Base-by-base conservation (phyloP, 2,113 vertebrate genomes). In the Porphyrio hochstetteri region DNA sequence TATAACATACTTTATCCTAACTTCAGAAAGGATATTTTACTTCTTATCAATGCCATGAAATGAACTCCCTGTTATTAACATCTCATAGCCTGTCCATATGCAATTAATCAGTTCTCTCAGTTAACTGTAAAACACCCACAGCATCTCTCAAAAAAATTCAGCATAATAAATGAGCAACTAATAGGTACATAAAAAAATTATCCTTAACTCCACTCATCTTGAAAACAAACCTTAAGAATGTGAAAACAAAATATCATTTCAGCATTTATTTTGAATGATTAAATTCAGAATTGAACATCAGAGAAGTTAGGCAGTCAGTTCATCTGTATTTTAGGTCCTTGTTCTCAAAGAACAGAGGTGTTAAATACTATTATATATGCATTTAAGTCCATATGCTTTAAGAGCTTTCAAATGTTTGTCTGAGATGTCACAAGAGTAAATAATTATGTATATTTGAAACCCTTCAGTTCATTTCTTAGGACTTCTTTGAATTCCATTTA, bases 1-100 rank as follows among this genome's bases (percentile, higher is more conserved):
- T 78, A 61, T 72, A 36, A 64, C 16, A 46, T 38, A 61, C 4
- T 59, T 71, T 79, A 50, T 80, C 31, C 28, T 38, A 40, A 61
- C 15, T 95, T 86, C 50, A 89, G 38, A 83, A 64, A 61, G 42
- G 33, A 81, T 83, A 78, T 94, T 89, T 89, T 50, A 33, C 11
- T 82, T 92, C 46, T 88, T 89, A 65, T 91, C 74, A 61, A 13
- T 70, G 7, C 3, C 11, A 38, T 35, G 38, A 86, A 91, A 74
- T 65, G 33, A 83, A 9, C 3, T 80, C 25, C 33, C 21, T 25
- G 31, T 55, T 93, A 70, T 84, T 53, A 87, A 42, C 7, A 70
- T 56, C 40, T 89, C 55, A 65, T 35, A 82, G 19, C 16, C 21
- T 87, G 24, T 59, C 21, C n/a, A 28, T 70, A 27, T 44, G 4